phyloP scores from a whole-genome alignment of 2,888 invertebrate genomes.

The Mesoligia furuncula region DNA sequence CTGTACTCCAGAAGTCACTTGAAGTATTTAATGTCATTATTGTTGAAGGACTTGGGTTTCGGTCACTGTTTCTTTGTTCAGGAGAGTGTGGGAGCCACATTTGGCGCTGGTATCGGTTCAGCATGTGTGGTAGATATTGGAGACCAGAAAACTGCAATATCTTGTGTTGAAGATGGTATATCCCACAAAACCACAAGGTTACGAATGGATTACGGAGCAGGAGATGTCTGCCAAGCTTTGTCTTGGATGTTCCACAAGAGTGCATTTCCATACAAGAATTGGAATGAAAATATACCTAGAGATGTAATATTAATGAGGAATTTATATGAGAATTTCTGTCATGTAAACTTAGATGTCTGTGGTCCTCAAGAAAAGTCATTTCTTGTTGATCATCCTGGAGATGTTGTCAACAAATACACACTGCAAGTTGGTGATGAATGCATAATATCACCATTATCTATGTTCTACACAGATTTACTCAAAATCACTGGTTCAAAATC shows the following conservation, averaged over 20 bases:
- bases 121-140: constrained; percentile 99
- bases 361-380: constrained; percentile 96
- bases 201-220: constrained; percentile 96
- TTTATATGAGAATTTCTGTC: constrained; percentile 97
- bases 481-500: constrained; percentile 95
- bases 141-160: constrained; percentile 98
- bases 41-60: constrained; percentile 95
- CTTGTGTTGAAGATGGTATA: constrained; percentile 99
- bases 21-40: constrained; percentile 95
- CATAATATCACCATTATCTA: constrained; percentile 96
- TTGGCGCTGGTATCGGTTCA: constrained; percentile 90
- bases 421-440: constrained; percentile 97
- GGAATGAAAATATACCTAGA: constrained; percentile 93
- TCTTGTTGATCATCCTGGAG: constrained; percentile 93
- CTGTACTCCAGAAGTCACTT: constrained; percentile 96
- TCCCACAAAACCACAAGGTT: constrained; percentile 96
- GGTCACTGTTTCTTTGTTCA: constrained; percentile 96
- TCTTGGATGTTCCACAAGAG: constrained; percentile 97
- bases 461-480: constrained; percentile 97
- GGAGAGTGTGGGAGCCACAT: constrained; percentile 91
- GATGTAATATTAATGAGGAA: constrained; percentile 95
- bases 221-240: constrained; percentile 97
- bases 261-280: constrained; percentile 96
- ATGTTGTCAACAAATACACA: constrained; percentile 93
- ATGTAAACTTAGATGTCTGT: constrained; percentile 96